phyloP scores from a whole-genome alignment of 2,113 vertebrate species.

The Epinephelus moara region DNA sequence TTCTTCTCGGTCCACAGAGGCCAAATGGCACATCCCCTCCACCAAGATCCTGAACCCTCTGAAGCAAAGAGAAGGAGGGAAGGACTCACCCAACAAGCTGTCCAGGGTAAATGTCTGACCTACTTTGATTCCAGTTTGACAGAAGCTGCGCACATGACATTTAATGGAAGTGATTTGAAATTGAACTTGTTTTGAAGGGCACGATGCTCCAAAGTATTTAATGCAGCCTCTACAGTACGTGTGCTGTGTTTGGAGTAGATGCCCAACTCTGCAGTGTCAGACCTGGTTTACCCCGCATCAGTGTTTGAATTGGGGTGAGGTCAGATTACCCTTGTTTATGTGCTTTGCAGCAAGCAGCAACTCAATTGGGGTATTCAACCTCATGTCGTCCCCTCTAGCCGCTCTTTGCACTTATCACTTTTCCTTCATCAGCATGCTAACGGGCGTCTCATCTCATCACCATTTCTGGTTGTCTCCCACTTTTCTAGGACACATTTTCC shows the following conservation, averaged over 20 bases:
- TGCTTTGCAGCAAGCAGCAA: slow-evolving; percentile 50
- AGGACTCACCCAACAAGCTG: slow-evolving; percentile 93
- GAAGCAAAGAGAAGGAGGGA: slow-evolving; percentile 92
- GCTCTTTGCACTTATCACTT: slow-evolving; percentile 42
- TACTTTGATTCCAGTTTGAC: slow-evolving; percentile 11
- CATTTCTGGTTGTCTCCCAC: slow-evolving; percentile 43
- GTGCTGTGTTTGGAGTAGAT: slow-evolving; percentile 5
- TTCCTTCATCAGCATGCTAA: slow-evolving; percentile 58
- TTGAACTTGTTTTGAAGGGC: slow-evolving; percentile 14
- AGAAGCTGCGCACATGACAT: slow-evolving; percentile 10
- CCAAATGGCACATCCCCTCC: slow-evolving; percentile 93
- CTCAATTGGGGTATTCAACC: slow-evolving; percentile 42
- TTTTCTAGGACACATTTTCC: slow-evolving; percentile 70
- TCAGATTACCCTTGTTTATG: slow-evolving; percentile 69
- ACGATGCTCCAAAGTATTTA: slow-evolving; percentile 7
- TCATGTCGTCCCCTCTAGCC: slow-evolving; percentile 18
- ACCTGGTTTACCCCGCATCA: slow-evolving; percentile 3
- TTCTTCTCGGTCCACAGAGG: slow-evolving; percentile 84
- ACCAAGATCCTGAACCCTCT: slow-evolving; percentile 93
- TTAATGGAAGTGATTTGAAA: slow-evolving; percentile 7
- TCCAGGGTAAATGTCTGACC: slow-evolving; percentile 88
- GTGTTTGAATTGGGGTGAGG: slow-evolving; percentile 52
- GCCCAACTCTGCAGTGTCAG: slow-evolving; percentile 23
- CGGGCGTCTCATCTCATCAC: slow-evolving; percentile 48
- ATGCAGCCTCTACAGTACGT: not conserved